A percentile compares a stretch with the other conserved stretches of the same genome.
These are phyloP conservation scores for Syngnathoides biaculeatus DNA, from an alignment of 2,113 vertebrate species.

Conservation along the genomic window DNA sequence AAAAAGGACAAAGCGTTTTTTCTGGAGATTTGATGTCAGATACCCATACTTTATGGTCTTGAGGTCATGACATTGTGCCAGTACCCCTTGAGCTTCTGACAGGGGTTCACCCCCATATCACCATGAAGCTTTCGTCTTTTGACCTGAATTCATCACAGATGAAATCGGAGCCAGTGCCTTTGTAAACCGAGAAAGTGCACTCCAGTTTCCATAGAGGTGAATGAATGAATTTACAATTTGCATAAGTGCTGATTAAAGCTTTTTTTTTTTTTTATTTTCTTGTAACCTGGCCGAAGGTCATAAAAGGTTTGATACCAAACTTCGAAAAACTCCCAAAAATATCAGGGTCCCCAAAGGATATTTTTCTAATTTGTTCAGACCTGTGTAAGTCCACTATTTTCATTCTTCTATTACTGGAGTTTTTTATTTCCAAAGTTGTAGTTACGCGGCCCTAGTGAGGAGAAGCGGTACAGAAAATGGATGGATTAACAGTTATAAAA, in stretches of 20 bases:
- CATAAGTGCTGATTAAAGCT: background rate
- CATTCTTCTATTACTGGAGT: background rate
- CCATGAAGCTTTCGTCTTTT: conserved; percentile 40
- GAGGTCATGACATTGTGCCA: conserved; percentile 43
- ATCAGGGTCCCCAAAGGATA: background rate
- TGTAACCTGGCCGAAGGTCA: background rate
- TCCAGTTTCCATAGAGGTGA: background rate
- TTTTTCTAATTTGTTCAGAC: background rate
- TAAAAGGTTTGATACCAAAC: background rate
- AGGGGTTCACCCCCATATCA: conserved; percentile 31
- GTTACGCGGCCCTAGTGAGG: too few species aligned
- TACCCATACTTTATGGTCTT: conserved; percentile 29
- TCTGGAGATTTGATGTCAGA: conserved; percentile 41
- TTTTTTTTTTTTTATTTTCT: background rate
- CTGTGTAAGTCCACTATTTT: background rate
- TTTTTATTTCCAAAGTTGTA: background rate
- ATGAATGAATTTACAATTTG: conserved; percentile 1
- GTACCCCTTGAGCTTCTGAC: conserved; percentile 41
- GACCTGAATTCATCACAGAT: conserved; percentile 39
- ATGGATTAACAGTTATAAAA: too few species aligned
- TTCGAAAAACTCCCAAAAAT: background rate
- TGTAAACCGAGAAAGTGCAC: conserved; percentile 6
- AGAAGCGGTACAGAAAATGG: too few species aligned
- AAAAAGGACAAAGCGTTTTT: conserved; percentile 14
- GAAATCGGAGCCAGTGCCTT: conserved; percentile 30